Conservation (phyloP, 2,113 vertebrate species). For the Prionailurus bengalensis region DNA sequence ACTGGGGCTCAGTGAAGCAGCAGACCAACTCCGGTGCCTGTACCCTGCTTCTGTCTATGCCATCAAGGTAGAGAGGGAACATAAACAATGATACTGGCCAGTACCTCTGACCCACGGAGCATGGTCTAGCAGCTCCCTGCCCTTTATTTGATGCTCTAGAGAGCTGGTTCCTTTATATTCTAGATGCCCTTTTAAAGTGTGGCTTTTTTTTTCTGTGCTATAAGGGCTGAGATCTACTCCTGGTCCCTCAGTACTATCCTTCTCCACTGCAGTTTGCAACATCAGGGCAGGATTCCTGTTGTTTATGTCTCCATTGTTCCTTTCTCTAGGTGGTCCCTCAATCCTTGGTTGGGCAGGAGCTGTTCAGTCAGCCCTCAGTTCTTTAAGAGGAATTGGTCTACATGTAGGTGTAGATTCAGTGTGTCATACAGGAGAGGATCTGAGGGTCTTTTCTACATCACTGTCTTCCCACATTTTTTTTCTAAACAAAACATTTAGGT, state of each 20-base stretch:
- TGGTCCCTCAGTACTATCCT: neutral
- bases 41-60: neutral
- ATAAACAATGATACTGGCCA: neutral
- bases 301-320: neutral
- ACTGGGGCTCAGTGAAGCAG: neutral
- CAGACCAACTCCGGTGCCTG: neutral
- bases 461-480: neutral
- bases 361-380: neutral
- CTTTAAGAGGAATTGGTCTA: neutral
- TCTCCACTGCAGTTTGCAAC: neutral
- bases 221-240: neutral
- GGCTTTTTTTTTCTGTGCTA: neutral
- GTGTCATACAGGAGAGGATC: neutral
- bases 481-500: constrained; percentile 17
- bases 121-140: neutral
- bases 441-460: neutral
- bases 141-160: neutral
- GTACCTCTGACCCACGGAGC: neutral
- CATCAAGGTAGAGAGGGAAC: neutral
- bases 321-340: neutral
- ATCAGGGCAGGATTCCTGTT: neutral
- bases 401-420: neutral
- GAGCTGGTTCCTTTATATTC: neutral
- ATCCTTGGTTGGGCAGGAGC: too few species aligned
- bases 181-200: neutral